These are phyloP conservation scores for Choristoneura rosaceana DNA, from an alignment of 2,888 invertebrate species.

Conservation along the genomic window DNA sequence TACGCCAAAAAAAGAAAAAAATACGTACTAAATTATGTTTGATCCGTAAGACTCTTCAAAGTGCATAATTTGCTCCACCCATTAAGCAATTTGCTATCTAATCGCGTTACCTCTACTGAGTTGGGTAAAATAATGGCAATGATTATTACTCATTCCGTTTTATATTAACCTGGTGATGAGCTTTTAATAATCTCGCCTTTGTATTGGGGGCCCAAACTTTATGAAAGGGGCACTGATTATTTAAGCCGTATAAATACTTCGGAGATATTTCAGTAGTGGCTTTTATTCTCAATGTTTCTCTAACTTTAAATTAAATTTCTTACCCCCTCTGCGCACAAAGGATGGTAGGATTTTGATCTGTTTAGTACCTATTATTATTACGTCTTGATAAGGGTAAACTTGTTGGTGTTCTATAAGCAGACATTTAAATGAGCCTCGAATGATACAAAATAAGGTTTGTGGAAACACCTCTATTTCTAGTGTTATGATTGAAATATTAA, in stretches of 20 bases:
- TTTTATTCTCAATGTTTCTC: conserved; percentile 33
- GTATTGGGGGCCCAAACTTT: conserved; percentile 34
- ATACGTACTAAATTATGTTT: neutral
- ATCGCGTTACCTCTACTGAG: conserved; percentile 8
- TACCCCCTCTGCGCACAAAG: conserved; percentile 7
- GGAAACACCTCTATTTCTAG: too few species aligned
- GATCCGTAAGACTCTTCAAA: neutral
- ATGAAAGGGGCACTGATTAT: conserved; percentile 38
- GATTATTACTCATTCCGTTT: conserved; percentile 35
- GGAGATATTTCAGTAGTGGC: conserved; percentile 34
- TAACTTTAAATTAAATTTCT: conserved; percentile 34
- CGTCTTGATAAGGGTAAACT: neutral
- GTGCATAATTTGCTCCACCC: neutral
- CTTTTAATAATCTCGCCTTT: conserved; percentile 38
- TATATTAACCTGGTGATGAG: conserved; percentile 33
- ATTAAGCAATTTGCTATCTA: conserved; percentile 10
- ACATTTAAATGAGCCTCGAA: neutral
- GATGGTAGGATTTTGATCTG: neutral
- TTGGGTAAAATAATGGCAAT: conserved; percentile 20
- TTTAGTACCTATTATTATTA: neutral
- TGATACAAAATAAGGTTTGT: neutral
- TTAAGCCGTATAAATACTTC: conserved; percentile 42
- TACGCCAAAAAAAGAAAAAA: too few species aligned
- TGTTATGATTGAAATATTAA: too few species aligned
- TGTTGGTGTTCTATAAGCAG: neutral